Conservation (phyloP, 2,888 invertebrate species). For the Leptinotarsa tumamoca region DNA sequence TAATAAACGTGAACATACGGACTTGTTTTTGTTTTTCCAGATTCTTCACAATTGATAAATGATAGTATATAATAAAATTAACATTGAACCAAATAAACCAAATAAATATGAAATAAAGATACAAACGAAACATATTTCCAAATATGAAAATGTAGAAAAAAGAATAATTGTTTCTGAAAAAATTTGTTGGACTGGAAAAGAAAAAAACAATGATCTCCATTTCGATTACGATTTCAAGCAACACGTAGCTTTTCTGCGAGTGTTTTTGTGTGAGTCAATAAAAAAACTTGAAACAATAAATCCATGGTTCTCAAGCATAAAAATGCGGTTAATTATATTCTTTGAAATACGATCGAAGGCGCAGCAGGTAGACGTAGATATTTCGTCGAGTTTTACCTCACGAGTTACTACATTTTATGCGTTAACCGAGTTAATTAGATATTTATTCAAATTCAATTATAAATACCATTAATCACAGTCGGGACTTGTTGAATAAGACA, state of each 20-base stretch:
- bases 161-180: too few relatives aligned
- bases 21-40: too few relatives aligned
- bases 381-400: constrained; percentile 1
- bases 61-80: too few relatives aligned
- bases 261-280: background rate
- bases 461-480: constrained; percentile 3
- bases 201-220: too few relatives aligned
- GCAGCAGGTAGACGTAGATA: background rate
- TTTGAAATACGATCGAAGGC: background rate
- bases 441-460: constrained; percentile 12
- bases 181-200: too few relatives aligned
- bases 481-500: background rate
- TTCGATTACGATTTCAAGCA: background rate
- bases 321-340: constrained; percentile 6
- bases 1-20: too few relatives aligned
- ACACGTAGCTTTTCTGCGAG: background rate
- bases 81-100: too few relatives aligned
- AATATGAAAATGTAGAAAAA: too few relatives aligned
- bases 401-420: constrained; percentile 11
- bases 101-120: too few relatives aligned
- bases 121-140: too few relatives aligned
- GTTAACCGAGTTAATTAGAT: constrained; percentile 1
- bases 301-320: background rate
- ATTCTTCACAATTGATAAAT: too few relatives aligned
- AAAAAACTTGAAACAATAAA: constrained; percentile 4